Base-by-base conservation (phyloP, 2,113 vertebrate genomes). In the Dromas ardeola region DNA sequence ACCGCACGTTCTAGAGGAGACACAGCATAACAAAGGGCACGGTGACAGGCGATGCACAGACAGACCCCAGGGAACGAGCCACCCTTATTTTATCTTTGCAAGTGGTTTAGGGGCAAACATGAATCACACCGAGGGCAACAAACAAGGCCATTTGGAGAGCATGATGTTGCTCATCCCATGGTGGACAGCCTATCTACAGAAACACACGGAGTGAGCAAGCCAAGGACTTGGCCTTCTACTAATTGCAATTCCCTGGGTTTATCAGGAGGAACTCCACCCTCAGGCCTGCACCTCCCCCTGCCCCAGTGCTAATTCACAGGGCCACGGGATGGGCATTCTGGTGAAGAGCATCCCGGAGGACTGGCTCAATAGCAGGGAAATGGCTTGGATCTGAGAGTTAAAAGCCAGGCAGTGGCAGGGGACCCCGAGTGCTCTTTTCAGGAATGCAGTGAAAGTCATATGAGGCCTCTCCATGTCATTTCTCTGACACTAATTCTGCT, bases 401-500 rank as follows among this genome's bases (percentile, higher is more conserved):
- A 36, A 40, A 84, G 3, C 17, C 69, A 29, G 25, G 16, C 49
- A 70, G 71, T 27, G 52, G 50, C 50, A 27, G 62, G 19, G 58
- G 58, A 55, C 26, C 52, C 36, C 2, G 0, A 38, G 27, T 19
- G 84, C 91, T 63, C 55, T 13, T 26, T 55, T 26, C 56, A 66
- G 69, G 73, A 65, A 25, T 6, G 9, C 59, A 11, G 9, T 2
- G 47, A 16, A 72, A 40, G n/a, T 32, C 86, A 50, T 40, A 6
- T 0, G 3, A 66, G 45, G 17, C 15, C 21, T 70, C 71, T 32
- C 30, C 67, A 13, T 1, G 0, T 20, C 29, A 7, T 45, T 58
- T 49, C 67, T 62, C 88, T 92, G 91, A 84, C 86, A 78, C 89
- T n/a, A 18, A 34, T 6, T 78, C 87, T 81, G 74, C 92, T 86